Evolutionary conservation across 2,113 vertebrate genomes (phyloP).

Genomic region (Cettia cetti): DNA sequence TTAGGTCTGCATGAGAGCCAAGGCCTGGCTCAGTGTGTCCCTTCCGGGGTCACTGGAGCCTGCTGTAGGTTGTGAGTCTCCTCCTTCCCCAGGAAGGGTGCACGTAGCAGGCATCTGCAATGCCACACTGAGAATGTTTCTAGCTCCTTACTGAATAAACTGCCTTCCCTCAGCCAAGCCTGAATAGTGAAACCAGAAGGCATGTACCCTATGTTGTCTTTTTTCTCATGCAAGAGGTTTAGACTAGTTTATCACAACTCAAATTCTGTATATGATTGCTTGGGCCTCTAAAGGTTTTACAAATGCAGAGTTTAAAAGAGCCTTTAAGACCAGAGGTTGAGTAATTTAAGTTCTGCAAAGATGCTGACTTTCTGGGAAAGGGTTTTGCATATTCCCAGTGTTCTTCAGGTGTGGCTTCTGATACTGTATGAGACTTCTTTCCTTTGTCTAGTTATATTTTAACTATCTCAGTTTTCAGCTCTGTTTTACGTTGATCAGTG

Average conservation of each 20-base stretch:
- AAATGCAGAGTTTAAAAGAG: background rate
- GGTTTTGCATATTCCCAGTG: background rate
- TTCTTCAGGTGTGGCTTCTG: background rate
- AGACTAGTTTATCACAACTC: background rate
- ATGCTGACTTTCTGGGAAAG: background rate
- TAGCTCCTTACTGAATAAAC: background rate
- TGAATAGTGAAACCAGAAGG: background rate
- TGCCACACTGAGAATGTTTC: accelerated
- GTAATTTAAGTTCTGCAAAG: background rate
- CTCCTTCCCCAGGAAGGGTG: background rate
- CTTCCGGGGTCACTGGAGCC: background rate
- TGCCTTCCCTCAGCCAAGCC: background rate
- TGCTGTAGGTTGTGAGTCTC: accelerated
- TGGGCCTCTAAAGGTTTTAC: background rate
- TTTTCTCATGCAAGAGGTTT: background rate
- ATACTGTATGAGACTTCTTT: background rate
- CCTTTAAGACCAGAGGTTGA: background rate
- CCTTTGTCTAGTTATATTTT: background rate
- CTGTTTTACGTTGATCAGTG: background rate
- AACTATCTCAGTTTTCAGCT: background rate
- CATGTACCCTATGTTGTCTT: accelerated
- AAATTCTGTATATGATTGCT: accelerated
- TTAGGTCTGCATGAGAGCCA: background rate
- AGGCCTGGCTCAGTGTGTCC: background rate
- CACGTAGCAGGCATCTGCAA: background rate